Evolutionary conservation across 2,888 invertebrate genomes (phyloP), one percentile per base, ranked within the genome.

Genomic region (Oscheius onirici): DNA sequence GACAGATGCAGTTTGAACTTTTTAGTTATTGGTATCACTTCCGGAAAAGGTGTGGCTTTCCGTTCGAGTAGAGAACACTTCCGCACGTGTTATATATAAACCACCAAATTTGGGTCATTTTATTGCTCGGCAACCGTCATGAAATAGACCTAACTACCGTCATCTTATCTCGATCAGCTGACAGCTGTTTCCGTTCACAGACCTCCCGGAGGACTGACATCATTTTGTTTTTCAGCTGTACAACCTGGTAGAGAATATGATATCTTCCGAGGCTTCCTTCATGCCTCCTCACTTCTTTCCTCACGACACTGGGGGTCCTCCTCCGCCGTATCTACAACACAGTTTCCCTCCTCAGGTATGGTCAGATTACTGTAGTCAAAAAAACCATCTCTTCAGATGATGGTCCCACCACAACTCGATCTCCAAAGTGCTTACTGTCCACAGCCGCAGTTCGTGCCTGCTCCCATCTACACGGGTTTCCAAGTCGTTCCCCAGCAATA

Each of bases 251-350:
- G 34, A 15, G n/a, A 41, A 17, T 11, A 57, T 57, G 55, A 68
- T 68, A 44, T 57, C 57, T n/a, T 68, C 68, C 13, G 68, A 68
- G 43, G 68, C 68, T 41, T 68, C 68, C 1, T 44, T 68, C 24
- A 54, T 57, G 28, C 57, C 55, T 10, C 46, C 55, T 2, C 57
- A 55, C 26, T 68, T 68, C 44, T 68, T 68, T 41, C 1, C 68
- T 26, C 43, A 43, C 41, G 68, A 68, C 20, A 44, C 68, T 41
- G 20, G 43, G 8, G 40, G 28, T 6, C 41, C 51, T 13, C 34
- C 49, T 49, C 66, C 28, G 6, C 66, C 13, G n/a, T 43, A 66
- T 17, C 17, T 52, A 10, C 66, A 49, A 22, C 44, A 40, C 41
- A 13, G 20, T 40, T 58, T 58, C 17, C 20, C 58, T 5, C 58